Conservation (phyloP, 1,140 invertebrate genomes). For the Acromyrmex heyeri region DNA sequence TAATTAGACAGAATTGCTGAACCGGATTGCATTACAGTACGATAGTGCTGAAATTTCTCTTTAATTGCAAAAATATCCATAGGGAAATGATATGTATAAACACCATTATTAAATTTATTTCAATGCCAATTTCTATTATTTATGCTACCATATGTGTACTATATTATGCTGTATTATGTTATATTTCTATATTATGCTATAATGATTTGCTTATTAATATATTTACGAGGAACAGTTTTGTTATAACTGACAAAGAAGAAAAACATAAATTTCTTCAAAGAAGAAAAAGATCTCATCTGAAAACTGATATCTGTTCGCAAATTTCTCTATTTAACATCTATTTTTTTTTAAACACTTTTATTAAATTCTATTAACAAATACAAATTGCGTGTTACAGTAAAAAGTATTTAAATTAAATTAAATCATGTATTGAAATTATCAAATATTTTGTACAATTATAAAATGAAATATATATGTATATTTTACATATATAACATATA, state of each 20-base stretch:
- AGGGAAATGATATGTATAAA: background rate
- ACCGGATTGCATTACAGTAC: background rate
- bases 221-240: background rate
- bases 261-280: background rate
- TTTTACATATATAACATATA: too few species aligned
- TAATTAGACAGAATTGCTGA: background rate
- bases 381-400: background rate
- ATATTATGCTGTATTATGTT: too few species aligned
- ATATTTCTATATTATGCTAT: too few species aligned
- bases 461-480: background rate
- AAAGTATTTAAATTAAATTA: background rate
- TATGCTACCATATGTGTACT: too few species aligned
- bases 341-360: background rate
- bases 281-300: background rate
- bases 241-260: background rate
- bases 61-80: conserved; percentile 19
- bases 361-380: background rate
- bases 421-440: conserved; percentile 2
- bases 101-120: background rate
- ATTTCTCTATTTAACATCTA: background rate
- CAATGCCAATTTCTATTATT: background rate
- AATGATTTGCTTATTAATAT: conserved; percentile 1
- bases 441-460: conserved; percentile 13
- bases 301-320: background rate
- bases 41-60: background rate